Evolutionary conservation across 1,140 invertebrate genomes (phyloP), one percentile per base, ranked within the genome.

Genomic region (Macrotrachela quadricornifera): DNA sequence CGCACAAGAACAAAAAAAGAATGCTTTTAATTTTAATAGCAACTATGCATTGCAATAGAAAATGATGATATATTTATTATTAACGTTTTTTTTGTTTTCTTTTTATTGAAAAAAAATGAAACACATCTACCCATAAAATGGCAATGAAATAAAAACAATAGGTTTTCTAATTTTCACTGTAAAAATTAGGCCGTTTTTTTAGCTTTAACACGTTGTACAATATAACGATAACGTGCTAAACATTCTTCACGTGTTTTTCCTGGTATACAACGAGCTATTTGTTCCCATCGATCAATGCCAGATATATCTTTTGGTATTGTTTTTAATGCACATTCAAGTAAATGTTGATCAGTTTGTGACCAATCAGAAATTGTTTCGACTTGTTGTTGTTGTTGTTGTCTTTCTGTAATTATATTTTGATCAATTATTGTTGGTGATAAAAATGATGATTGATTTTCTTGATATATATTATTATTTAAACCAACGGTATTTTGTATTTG

Each of bases 261-360:
- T 15, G 82, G 82, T 55, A 95, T 80, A 63, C 77, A 77, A 59
- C 78, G 77, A 0, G 88, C 77, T 57, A 95, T 87, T 71, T 82
- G 83, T 52, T 87, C 83, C 90, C 90, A 94, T 55, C 87, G 75
- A 70, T 90, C 83, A 30, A 30, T 8, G 8, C 21, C 21, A 11
- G 69, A 64, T 15, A 76, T 76, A 6, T 81, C 80, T 72, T 92
- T 92, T 0, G 85, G 83, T 71, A 80, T 81, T 60, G 82, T 80
- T 30, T 77, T 75, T 8, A 95, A 73, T 1, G 86, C 86, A 56
- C 74, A 71, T 71, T 95, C 90, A 18, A 95, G 71, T 10, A 83
- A 78, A 59, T 79, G 81, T 69, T 96, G 90, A 64, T 94, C 83
- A 30, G 75, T 74, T 66, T 88, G 83, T 51, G 76, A 80, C 88